These are phyloP conservation scores for Cyprinodon brontotheroides DNA, from an alignment of 2,113 vertebrate genomes.

Conservation along the genomic window DNA sequence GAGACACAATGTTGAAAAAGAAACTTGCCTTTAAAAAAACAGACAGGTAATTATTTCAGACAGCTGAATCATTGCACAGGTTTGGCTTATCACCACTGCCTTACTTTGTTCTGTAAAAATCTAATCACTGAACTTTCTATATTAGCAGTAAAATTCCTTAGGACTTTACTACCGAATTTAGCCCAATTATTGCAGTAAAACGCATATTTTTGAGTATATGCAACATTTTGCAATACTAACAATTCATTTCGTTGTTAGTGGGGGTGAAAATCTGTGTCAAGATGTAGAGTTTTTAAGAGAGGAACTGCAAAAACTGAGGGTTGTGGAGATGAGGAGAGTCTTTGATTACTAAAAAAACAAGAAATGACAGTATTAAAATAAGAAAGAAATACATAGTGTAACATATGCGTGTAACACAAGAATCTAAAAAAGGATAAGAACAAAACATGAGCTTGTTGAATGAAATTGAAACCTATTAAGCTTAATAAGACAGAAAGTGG, in stretches of 20 bases:
- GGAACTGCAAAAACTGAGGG: neutral
- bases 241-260: constrained; percentile 16
- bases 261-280: constrained; percentile 18
- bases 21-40: constrained; percentile 7
- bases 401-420: too few relatives aligned
- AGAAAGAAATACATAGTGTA: too few relatives aligned
- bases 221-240: constrained; percentile 7
- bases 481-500: too few relatives aligned
- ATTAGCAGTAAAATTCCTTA: neutral
- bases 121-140: neutral
- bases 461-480: too few relatives aligned
- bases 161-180: neutral
- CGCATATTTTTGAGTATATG: too few relatives aligned
- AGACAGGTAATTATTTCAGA: neutral
- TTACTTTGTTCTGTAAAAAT: neutral
- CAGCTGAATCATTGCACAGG: neutral
- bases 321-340: neutral
- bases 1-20: neutral
- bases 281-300: neutral
- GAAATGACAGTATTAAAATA: too few relatives aligned
- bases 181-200: neutral
- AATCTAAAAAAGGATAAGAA: too few relatives aligned
- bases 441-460: too few relatives aligned
- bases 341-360: neutral
- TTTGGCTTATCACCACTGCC: neutral